A percentile compares a stretch with the other conserved stretches of the same genome.
phyloP scores from a whole-genome alignment of 2,113 vertebrate species.

The Cavia aperea region DNA sequence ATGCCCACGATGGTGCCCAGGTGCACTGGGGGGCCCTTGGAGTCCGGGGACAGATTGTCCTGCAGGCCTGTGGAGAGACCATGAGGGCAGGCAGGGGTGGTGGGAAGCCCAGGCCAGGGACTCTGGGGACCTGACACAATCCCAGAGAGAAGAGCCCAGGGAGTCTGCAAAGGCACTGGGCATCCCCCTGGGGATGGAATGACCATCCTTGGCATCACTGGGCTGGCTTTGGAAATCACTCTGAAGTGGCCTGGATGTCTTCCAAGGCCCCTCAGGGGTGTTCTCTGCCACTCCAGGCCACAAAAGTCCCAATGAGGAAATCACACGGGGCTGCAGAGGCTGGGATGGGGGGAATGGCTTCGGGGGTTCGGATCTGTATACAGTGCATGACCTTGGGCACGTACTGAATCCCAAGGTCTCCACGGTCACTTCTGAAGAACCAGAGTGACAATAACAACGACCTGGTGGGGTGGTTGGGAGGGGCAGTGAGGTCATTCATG shows the following conservation, averaged over 20 bases:
- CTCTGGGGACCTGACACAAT: not conserved
- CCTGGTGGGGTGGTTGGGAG: not conserved
- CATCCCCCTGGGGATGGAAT: not conserved
- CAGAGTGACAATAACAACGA: not conserved
- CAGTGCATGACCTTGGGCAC: not conserved
- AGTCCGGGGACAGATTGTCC: constrained; percentile 61
- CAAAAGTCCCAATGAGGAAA: not conserved
- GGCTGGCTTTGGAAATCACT: not conserved
- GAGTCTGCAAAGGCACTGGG: not conserved
- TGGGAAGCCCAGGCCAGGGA: fast-evolving
- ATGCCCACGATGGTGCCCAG: constrained; percentile 87
- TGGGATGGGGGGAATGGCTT: not conserved
- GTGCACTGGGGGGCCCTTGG: constrained; percentile 75
- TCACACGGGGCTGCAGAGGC: not conserved
- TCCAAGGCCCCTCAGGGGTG: not conserved
- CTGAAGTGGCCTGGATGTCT: not conserved
- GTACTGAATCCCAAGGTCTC: not conserved
- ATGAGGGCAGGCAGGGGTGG: not conserved
- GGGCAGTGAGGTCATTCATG: not conserved
- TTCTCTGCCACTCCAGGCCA: not conserved
- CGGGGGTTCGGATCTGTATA: not conserved
- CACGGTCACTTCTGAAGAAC: not conserved
- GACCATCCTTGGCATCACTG: not conserved
- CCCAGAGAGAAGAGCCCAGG: not conserved
- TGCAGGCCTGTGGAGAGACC: constrained; percentile 65